Evolutionary conservation across 1,140 invertebrate species (phyloP).

Genomic region (Zaprionus nigranus): DNA sequence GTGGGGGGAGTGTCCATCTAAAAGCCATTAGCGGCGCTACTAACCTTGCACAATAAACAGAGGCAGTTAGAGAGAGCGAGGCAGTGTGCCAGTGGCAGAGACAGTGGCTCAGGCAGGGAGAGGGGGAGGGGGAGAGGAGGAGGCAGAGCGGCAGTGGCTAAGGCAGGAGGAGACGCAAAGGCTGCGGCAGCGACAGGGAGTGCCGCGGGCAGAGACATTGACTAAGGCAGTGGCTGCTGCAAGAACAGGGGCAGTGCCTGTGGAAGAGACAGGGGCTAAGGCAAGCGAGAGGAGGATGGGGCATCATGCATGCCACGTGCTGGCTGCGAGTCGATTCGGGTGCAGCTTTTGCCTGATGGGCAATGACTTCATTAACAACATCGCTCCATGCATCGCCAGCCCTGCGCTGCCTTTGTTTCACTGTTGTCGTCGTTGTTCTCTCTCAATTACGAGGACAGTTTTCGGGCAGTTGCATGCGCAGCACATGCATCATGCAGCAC

Average conservation of each 20-base stretch:
- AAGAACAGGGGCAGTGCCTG: background rate
- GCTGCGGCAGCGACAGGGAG: too few relatives aligned
- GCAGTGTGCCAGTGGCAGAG: too few relatives aligned
- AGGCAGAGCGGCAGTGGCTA: too few relatives aligned
- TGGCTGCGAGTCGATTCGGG: constrained; percentile 27
- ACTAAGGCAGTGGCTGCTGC: too few relatives aligned
- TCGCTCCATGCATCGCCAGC: constrained; percentile 9
- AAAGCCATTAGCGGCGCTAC: constrained; percentile 68
- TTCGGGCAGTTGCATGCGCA: constrained; percentile 10
- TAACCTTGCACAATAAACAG: constrained; percentile 74
- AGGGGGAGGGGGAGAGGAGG: background rate
- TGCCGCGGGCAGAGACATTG: too few relatives aligned
- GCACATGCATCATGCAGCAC: background rate
- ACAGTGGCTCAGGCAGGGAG: background rate
- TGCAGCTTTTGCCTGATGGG: constrained; percentile 48
- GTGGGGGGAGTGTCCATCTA: constrained; percentile 20
- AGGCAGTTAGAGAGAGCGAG: background rate
- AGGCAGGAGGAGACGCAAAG: background rate
- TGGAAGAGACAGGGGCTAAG: background rate
- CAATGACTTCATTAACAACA: constrained; percentile 77
- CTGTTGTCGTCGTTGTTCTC: constrained; percentile 4
- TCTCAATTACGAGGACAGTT: constrained; percentile 63
- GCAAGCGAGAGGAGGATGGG: background rate
- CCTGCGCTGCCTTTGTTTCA: constrained; percentile 55
- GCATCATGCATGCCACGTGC: constrained; percentile 55